Evolutionary conservation across 2,113 vertebrate genomes (phyloP).

Genomic region (Melanocharis versteri): DNA sequence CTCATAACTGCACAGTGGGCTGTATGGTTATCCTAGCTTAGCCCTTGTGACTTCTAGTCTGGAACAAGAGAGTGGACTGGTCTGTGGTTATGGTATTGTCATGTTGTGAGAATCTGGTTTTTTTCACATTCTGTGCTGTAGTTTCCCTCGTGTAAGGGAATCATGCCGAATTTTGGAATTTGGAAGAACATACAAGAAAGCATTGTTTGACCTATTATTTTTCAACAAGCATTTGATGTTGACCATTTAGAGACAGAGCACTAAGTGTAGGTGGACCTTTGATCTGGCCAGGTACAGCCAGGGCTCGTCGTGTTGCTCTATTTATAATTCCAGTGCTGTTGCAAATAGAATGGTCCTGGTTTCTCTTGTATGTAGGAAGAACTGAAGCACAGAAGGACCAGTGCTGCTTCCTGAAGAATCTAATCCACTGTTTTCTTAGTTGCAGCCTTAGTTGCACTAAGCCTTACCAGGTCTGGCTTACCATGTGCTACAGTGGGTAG

Average conservation of each 20-base stretch:
- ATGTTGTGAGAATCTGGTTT: not conserved
- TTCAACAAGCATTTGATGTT: not conserved
- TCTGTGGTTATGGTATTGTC: not conserved
- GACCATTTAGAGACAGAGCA: not conserved
- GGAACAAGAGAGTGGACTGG: not conserved
- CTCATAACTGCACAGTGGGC: not conserved
- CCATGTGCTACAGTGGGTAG: not conserved
- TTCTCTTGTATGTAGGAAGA: not conserved
- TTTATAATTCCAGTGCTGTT: not conserved
- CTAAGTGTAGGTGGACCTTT: accelerated
- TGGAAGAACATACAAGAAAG: not conserved
- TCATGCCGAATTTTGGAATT: not conserved
- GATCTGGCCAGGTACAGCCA: not conserved
- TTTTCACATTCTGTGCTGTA: not conserved
- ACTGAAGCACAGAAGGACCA: not conserved
- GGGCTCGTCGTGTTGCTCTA: accelerated
- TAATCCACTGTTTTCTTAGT: not conserved
- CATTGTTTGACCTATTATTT: not conserved
- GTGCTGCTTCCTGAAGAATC: not conserved
- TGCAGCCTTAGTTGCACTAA: not conserved
- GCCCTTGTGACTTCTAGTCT: not conserved
- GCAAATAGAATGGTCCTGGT: not conserved
- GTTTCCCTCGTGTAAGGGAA: not conserved
- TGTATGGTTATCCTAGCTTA: not conserved
- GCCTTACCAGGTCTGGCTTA: not conserved